These are phyloP conservation scores for Cydia splendana DNA, from an alignment of 1,140 invertebrate genomes.

Conservation along the genomic window DNA sequence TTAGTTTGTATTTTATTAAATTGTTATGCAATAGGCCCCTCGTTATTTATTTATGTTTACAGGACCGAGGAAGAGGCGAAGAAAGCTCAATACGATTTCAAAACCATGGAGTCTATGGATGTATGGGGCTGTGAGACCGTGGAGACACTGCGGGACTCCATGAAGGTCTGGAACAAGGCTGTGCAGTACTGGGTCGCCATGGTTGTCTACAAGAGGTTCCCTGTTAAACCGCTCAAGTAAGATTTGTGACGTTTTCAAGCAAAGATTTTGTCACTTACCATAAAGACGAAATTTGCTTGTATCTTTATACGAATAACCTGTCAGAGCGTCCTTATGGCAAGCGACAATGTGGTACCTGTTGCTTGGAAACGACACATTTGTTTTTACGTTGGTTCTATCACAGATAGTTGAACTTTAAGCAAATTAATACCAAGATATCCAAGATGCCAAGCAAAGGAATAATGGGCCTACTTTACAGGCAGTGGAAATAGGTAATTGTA, in stretches of 20 bases:
- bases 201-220: constrained; percentile 92
- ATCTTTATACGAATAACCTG: no score
- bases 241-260: constrained; percentile 35
- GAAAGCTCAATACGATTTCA: constrained; percentile 86
- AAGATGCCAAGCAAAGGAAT: no score
- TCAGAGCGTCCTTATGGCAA: no score
- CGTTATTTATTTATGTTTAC: constrained; percentile 30
- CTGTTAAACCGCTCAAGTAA: constrained; percentile 84
- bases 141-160: constrained; percentile 88
- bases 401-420: constrained; percentile 11
- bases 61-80: constrained; percentile 77
- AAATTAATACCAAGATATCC: no score
- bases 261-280: no score
- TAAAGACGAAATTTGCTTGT: no score
- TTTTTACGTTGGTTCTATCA: background rate
- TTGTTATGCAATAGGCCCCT: no score
- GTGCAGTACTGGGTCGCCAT: constrained; percentile 97
- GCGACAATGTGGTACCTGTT: no score
- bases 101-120: constrained; percentile 91
- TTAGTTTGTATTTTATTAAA: no score
- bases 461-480: no score
- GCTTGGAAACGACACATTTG: no score
- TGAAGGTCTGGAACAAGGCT: constrained; percentile 96
- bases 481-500: no score
- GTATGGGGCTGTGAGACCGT: constrained; percentile 88